Conservation (phyloP, 2,888 invertebrate genomes). For the Netelia fuscicornis region DNA sequence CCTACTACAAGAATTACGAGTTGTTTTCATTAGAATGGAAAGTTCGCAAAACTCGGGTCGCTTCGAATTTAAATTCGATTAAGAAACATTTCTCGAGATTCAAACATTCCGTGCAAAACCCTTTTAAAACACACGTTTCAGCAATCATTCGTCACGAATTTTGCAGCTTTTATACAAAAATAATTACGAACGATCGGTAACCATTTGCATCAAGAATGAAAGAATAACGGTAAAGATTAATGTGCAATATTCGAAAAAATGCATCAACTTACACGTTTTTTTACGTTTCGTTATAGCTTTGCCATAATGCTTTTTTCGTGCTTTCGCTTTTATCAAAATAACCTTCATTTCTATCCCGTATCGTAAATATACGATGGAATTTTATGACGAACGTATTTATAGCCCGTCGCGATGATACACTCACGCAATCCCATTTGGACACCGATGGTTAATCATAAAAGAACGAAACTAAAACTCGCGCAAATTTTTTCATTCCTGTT, state of each 20-base stretch:
- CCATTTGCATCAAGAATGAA: not conserved
- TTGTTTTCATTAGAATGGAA: conserved; percentile 30
- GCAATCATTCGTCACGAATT: not conserved
- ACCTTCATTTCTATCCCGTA: too few relatives aligned
- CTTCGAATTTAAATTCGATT: conserved; percentile 10
- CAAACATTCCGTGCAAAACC: not conserved
- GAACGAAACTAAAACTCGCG: conserved; percentile 21
- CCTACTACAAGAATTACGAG: conserved; percentile 15
- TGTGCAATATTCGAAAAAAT: not conserved
- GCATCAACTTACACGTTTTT: too few relatives aligned
- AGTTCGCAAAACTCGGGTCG: conserved; percentile 18
- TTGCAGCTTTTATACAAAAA: not conserved
- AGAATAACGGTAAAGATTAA: not conserved
- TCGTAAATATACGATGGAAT: not conserved
- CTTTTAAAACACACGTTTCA: not conserved
- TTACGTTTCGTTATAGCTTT: not conserved
- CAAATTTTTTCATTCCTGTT: conserved; percentile 18
- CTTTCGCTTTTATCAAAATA: too few relatives aligned
- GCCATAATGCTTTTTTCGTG: too few relatives aligned
- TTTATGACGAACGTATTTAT: conserved; percentile 40
- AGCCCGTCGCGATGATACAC: conserved; percentile 45
- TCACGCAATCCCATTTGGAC: conserved; percentile 45
- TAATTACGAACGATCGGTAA: not conserved
- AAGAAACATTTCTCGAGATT: not conserved
- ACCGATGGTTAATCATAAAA: conserved; percentile 9